Percentiles rank a stretch among this genome's conserved stretches.
phyloP scores from a whole-genome alignment of 2,113 vertebrate genomes.

The Electrona antarctica region DNA sequence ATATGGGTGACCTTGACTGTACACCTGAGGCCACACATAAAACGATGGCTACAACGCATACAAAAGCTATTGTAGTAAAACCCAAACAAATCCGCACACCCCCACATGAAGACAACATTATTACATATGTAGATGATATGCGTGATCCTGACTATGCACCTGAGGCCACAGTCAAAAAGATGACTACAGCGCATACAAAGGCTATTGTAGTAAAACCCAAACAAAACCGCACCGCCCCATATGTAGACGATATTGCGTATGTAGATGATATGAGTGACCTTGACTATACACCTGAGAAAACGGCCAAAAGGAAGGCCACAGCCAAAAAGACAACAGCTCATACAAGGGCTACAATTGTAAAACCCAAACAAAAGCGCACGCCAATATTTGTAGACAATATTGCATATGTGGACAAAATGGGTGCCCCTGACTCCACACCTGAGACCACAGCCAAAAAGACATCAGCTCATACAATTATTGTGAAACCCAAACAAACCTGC shows the following conservation, averaged over 20 bases:
- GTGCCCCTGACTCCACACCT: constrained; percentile 67
- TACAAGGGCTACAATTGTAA: not conserved
- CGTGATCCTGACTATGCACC: constrained; percentile 69
- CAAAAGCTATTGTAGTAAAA: not conserved
- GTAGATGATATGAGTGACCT: constrained; percentile 71
- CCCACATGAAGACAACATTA: no score
- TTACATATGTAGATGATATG: constrained; percentile 63
- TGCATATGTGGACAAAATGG: constrained; percentile 65
- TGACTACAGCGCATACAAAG: not conserved
- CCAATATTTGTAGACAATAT: no score
- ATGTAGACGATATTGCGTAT: constrained; percentile 15
- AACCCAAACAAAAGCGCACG: no score
- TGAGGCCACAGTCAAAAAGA: constrained; percentile 26
- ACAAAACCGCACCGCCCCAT: no score
- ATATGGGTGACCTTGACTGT: constrained; percentile 68
- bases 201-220: no score
- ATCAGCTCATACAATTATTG: no score
- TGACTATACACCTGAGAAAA: constrained; percentile 56
- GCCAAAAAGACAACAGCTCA: not conserved
- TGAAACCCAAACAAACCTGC: no score
- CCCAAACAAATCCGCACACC: no score
- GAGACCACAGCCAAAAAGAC: not conserved
- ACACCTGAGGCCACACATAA: constrained; percentile 41
- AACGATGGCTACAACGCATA: constrained; percentile 12
- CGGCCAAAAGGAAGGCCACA: constrained; percentile 28